These are phyloP conservation scores for Callyntrura sp. DNA, from an alignment of 2,888 invertebrate species.

Conservation along the genomic window DNA sequence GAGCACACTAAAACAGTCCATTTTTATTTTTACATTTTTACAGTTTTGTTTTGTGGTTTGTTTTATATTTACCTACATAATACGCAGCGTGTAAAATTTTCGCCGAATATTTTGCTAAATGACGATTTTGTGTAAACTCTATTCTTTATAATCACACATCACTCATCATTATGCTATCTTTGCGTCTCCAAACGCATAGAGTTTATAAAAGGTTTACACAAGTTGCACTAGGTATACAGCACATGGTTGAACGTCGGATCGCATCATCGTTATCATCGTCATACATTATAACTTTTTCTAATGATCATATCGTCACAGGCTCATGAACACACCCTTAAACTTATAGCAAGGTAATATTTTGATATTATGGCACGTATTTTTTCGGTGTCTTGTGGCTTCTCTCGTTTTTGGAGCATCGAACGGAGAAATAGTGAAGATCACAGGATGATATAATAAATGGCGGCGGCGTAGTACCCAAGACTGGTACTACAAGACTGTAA, in stretches of 20 bases:
- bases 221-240: background rate
- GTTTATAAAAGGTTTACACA: too few relatives aligned
- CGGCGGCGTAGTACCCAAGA: background rate
- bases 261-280: conserved; percentile 1
- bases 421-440: conserved; percentile 31
- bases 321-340: conserved; percentile 52
- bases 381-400: conserved; percentile 39
- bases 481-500: background rate
- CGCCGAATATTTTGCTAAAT: background rate
- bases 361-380: background rate
- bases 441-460: conserved; percentile 17
- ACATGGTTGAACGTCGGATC: conserved; percentile 6
- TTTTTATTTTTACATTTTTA: conserved; percentile 13
- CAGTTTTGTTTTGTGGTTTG: conserved; percentile 39
- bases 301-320: conserved; percentile 66
- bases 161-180: conserved; percentile 18
- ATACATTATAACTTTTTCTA: conserved; percentile 48
- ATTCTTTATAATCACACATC: background rate
- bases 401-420: conserved; percentile 24
- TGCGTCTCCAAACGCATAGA: background rate
- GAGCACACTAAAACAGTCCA: too few relatives aligned
- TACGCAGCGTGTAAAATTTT: background rate
- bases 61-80: conserved; percentile 6
- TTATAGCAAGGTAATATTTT: background rate
- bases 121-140: background rate